A percentile compares a stretch with the other conserved stretches of the same genome.
phyloP scores from a whole-genome alignment of 1,140 invertebrate genomes.

The Aphis gossypii region DNA sequence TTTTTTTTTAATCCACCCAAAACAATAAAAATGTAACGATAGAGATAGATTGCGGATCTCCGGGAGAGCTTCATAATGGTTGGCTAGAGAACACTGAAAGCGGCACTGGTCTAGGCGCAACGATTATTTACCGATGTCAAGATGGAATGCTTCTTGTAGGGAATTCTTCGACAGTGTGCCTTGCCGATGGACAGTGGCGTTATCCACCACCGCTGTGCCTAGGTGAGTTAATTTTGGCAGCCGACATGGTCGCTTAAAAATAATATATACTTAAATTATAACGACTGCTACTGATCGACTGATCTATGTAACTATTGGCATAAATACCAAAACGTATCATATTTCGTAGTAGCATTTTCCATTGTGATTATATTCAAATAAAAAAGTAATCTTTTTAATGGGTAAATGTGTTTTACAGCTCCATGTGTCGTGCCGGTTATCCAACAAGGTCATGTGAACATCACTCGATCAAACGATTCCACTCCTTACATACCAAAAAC shows the following conservation, averaged over 20 bases:
- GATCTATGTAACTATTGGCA: background rate
- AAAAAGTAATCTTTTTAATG: background rate
- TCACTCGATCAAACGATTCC: conserved; percentile 58
- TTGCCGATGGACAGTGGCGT: conserved; percentile 91
- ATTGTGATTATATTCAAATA: background rate
- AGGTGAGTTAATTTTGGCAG: conserved; percentile 65
- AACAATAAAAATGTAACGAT: conserved; percentile 59
- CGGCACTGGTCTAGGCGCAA: conserved; percentile 87
- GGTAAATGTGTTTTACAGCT: conserved; percentile 67
- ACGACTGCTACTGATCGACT: background rate
- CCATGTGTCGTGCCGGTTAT: conserved; percentile 91
- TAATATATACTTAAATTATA: background rate
- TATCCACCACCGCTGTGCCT: conserved; percentile 88
- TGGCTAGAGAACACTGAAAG: conserved; percentile 92
- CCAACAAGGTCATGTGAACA: conserved; percentile 73
- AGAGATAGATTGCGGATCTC: conserved; percentile 95
- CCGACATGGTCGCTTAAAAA: background rate
- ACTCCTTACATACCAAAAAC: conserved; percentile 59
- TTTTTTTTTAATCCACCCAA: conserved; percentile 6
- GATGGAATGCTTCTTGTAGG: conserved; percentile 92
- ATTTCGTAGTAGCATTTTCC: background rate
- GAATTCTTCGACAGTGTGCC: conserved; percentile 87
- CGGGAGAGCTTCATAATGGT: conserved; percentile 89
- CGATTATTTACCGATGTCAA: conserved; percentile 92
- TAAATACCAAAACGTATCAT: background rate